Conservation (phyloP, 2,113 vertebrate species). For the Megaceryle torquata region DNA sequence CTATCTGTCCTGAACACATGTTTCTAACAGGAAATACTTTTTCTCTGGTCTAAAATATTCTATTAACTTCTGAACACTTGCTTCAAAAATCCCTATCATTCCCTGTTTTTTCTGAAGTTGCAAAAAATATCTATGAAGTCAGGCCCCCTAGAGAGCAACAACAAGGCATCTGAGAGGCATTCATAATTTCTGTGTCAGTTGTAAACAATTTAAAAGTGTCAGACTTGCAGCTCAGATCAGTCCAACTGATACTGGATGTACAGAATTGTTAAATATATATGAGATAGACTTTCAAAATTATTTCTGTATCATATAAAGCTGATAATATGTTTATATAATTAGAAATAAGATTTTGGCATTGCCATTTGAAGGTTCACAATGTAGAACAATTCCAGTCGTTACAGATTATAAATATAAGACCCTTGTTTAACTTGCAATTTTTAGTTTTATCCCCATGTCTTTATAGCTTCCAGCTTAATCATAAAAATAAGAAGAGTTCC, state of each 20-base stretch:
- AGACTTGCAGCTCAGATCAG: background rate
- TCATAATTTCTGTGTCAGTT: constrained; percentile 9
- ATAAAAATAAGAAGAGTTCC: background rate
- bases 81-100: constrained; percentile 32
- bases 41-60: constrained; percentile 32
- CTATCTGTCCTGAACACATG: background rate
- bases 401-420: background rate
- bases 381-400: background rate
- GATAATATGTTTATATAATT: background rate
- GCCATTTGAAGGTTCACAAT: background rate
- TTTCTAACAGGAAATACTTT: constrained; percentile 3
- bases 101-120: background rate
- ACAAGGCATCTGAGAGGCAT: background rate
- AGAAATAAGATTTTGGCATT: background rate
- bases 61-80: constrained; percentile 22
- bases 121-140: constrained; percentile 21
- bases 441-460: background rate
- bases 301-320: background rate
- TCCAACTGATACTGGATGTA: background rate
- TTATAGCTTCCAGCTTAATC: background rate
- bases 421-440: background rate
- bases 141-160: background rate
- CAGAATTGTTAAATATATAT: background rate
- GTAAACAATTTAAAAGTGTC: constrained; percentile 6
- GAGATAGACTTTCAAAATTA: background rate